A percentile compares a stretch with the other conserved stretches of the same genome.
These are phyloP conservation scores for Hypomecis punctinalis DNA, from an alignment of 2,888 invertebrate species.

Conservation along the genomic window DNA sequence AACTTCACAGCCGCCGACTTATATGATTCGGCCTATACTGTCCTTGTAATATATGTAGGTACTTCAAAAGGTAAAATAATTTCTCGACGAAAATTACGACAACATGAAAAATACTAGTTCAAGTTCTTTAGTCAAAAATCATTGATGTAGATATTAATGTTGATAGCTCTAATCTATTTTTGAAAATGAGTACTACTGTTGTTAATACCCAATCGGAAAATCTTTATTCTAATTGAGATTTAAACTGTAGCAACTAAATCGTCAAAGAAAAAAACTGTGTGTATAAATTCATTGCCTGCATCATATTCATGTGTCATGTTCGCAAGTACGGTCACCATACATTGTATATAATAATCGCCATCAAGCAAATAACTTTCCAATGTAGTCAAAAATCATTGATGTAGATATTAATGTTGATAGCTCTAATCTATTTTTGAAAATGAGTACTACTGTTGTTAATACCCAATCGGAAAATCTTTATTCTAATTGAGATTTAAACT, in stretches of 20 bases:
- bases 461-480: not conserved
- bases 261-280: slow-evolving; percentile 16
- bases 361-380: slow-evolving; percentile 79
- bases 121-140: not conserved
- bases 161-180: too few relatives aligned
- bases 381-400: slow-evolving; percentile 50
- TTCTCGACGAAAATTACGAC: too few relatives aligned
- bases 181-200: too few relatives aligned
- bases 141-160: too few relatives aligned
- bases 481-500: not conserved
- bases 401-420: too few relatives aligned
- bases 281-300: slow-evolving; percentile 67
- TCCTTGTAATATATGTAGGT: too few relatives aligned
- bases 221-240: not conserved
- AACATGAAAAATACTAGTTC: too few relatives aligned
- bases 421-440: too few relatives aligned
- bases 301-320: slow-evolving; percentile 57
- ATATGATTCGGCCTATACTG: too few relatives aligned
- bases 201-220: not conserved
- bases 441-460: too few relatives aligned
- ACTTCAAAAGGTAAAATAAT: too few relatives aligned
- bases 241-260: slow-evolving; percentile 4
- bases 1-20: too few relatives aligned
- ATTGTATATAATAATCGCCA: slow-evolving; percentile 68
- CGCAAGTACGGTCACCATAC: slow-evolving; percentile 54